Conservation (phyloP, 2,888 invertebrate species). For the Lithophane semibrunnea region DNA sequence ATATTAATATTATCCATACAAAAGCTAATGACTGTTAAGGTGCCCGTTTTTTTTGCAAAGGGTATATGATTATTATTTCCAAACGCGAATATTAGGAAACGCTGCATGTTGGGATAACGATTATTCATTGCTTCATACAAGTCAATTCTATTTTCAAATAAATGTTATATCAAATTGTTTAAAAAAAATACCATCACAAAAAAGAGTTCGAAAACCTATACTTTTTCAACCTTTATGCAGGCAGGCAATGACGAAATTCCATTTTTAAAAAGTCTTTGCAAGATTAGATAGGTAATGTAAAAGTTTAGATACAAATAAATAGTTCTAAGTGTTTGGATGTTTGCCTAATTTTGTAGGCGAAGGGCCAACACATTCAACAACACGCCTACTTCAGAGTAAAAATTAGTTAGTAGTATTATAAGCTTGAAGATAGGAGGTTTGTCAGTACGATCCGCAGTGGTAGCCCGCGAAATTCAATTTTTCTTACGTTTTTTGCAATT, state of each 20-base stretch:
- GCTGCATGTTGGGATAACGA: background rate
- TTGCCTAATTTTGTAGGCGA: constrained; percentile 37
- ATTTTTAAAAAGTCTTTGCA: background rate
- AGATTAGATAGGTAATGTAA: background rate
- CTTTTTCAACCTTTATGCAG: background rate
- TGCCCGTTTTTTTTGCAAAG: too few relatives aligned
- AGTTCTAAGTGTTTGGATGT: constrained; percentile 34
- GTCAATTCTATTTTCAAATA: background rate
- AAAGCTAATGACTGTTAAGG: too few relatives aligned
- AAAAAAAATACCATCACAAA: background rate
- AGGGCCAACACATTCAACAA: constrained; percentile 35
- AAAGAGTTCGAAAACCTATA: background rate
- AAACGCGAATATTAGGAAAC: background rate
- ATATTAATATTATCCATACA: too few relatives aligned
- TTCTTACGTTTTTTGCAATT: too few relatives aligned
- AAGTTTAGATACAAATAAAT: constrained; percentile 14
- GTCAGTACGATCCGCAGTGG: too few relatives aligned
- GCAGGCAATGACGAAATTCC: background rate
- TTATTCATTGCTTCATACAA: background rate
- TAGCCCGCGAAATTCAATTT: too few relatives aligned
- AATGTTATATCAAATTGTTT: background rate
- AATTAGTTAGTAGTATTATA: background rate
- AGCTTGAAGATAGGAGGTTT: background rate
- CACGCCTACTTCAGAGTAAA: background rate
- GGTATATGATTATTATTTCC: background rate